These are phyloP conservation scores for Ceuthmochares aereus DNA, from an alignment of 2,113 vertebrate genomes.

Conservation along the genomic window DNA sequence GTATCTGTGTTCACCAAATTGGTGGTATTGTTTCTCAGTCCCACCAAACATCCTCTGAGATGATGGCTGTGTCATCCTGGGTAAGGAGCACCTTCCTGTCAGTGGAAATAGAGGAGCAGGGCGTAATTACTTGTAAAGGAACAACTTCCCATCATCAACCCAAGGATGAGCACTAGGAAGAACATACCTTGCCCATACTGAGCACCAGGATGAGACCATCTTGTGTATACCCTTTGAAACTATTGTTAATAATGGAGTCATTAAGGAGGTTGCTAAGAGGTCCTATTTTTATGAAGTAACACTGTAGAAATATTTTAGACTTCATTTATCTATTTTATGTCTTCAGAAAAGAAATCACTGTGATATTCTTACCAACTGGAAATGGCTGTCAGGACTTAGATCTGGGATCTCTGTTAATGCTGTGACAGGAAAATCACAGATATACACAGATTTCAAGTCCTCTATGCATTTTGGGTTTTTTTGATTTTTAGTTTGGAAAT, in stretches of 20 bases:
- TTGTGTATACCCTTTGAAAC: neutral
- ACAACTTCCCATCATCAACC: neutral
- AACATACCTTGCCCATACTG: neutral
- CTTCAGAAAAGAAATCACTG: neutral
- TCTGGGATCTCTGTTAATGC: neutral
- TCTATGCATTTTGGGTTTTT: fast-evolving
- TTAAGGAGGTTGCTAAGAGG: neutral
- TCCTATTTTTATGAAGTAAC: neutral
- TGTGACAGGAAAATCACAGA: fast-evolving
- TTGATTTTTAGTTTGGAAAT: neutral
- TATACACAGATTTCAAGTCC: neutral
- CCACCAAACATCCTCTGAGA: neutral
- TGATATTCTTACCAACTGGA: neutral
- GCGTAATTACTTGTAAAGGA: neutral
- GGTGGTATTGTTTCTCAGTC: neutral
- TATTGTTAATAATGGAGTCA: neutral
- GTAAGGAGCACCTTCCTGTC: neutral
- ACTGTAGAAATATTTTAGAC: neutral
- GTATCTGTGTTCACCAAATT: neutral
- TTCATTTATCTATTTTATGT: neutral
- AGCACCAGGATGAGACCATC: neutral
- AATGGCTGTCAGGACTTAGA: neutral
- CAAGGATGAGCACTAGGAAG: neutral
- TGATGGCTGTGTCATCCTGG: neutral
- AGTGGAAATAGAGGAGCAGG: neutral